Evolutionary conservation across 35 echinoderm and acorn worm genomes (phyloP), one percentile per base, ranked within the genome.

Genomic region (Eucidaris tribuloides): DNA sequence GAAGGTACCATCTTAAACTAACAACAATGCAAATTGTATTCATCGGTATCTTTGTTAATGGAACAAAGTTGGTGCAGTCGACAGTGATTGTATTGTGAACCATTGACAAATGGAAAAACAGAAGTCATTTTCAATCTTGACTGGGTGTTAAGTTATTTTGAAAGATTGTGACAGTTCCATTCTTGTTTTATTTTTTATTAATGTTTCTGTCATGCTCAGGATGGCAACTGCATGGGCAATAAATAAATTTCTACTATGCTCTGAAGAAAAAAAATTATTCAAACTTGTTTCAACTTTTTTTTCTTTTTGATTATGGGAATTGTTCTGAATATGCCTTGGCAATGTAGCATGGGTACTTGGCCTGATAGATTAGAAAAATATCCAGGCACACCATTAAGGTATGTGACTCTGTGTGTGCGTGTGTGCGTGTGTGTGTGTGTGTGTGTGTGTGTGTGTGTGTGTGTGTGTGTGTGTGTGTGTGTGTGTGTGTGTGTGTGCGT

Each of bases 201-300:
- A n/a, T 18, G 38, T 74, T 74, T 74, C n/a, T 74, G 34, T 44
- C 37, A 42, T 74, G 68, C 68, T 74, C 68, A 74, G 68, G 68
- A 74, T 27, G 68, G 68, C 37, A 20, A 35, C 41, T n/a, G 68
- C 68, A 74, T 74, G 68, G 68, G 68, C 68, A 74, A 74, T 74
- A 74, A 74, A 74, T 74, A 74, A 74, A 74, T 74, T 74, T 74
- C 68, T 74, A 74, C 68, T 74, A 74, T 74, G 68, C 68, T 74
- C 68, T 74, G 44, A 44, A 7, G 29, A 41, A 44, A 44, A 74
- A 40, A 74, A 74, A 52, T 11, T n/a, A n/a, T n/a, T n/a, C n/a
- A 52, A 52, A 52, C 9, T 11, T 52, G 48, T 52, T 11, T 52
- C n/a, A n/a, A 11, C 9, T n/a, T n/a, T 9, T n/a, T 52, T 52